Conservation (phyloP, 2,797 vertebrate genomes). For the Sebastes elongatus region DNA sequence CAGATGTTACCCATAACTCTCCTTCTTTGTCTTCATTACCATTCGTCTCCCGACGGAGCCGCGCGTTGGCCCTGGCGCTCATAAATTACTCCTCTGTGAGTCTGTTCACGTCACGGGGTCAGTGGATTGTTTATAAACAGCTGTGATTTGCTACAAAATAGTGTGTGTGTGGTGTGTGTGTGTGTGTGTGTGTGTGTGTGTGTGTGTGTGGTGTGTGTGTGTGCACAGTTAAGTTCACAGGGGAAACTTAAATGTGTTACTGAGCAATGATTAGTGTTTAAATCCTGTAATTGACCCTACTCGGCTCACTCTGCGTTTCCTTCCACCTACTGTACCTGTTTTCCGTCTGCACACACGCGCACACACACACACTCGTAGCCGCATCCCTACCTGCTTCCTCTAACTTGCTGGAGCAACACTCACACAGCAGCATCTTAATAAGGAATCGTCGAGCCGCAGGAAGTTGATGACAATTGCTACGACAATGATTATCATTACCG, state of each 20-base stretch:
- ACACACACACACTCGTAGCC: neutral
- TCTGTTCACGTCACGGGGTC: conserved; percentile 59
- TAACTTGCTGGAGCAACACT: conserved; percentile 35
- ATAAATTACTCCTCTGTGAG: conserved; percentile 67
- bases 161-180: neutral
- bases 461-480: conserved; percentile 68
- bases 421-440: conserved; percentile 36
- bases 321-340: conserved; percentile 22
- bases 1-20: conserved; percentile 78
- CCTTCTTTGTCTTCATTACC: conserved; percentile 75
- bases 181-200: neutral
- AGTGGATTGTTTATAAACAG: conserved; percentile 68
- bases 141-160: conserved; percentile 41
- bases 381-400: conserved; percentile 14
- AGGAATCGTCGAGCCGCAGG: conserved; percentile 39
- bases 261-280: conserved; percentile 47
- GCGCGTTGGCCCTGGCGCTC: conserved; percentile 34
- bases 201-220: neutral
- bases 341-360: neutral
- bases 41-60: conserved; percentile 56
- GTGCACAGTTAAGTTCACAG: neutral
- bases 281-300: conserved; percentile 56
- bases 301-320: conserved; percentile 25
- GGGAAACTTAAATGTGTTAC: neutral
- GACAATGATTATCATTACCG: conserved; percentile 58